Base-by-base conservation (phyloP, 2,113 vertebrate species). In the Agelaius phoeniceus region DNA sequence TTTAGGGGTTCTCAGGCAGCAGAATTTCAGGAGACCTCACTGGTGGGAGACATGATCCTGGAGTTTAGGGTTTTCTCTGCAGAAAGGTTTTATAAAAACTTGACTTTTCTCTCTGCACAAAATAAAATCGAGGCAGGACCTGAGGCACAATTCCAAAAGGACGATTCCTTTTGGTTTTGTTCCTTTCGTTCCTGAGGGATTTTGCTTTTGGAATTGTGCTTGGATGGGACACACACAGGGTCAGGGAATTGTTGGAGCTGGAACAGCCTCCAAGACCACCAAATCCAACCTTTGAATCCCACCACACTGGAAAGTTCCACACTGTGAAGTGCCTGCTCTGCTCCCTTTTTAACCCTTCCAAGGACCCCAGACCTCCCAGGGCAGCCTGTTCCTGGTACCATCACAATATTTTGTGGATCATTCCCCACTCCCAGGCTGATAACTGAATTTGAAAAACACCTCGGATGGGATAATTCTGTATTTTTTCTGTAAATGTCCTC, bases 241-340 rank as follows among this genome's bases (percentile, higher is more conserved):
- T 3, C 37, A 8, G 55, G 54, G 61, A 59, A 54, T 35, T 2
- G 0, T 3, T 1, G 1, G 30, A 10, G 46, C 19, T 85, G 59
- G 81, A 46, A 41, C 22, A 54, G 15, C 10, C 46, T 72, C 59
- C 52, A 14, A 6, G 37, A 11, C 19, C 55, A 9, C 2, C 6
- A 35, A 35, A 7, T 2, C 37, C 68, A 66, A 14, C 39, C 39
- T 61, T 19, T 39, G 0, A 22, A 33, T 46, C 33, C 61, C 52
- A 67, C 33, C 33, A 16, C 1, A 0, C 5, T 16, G 62, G 31
- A 13, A 24, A 21, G 9, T 26, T 13, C 39, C 28, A 21, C 28
- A 1, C 4, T 10, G n/a, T 7, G 10, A 22, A 35, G 7, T 15
- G 39, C 24, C 21, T 26, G 7, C 0, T 30, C 19, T 8, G 0